A percentile compares a stretch with the other conserved stretches of the same genome.
These are phyloP conservation scores for Teleogryllus oceanicus DNA, from an alignment of 2,888 invertebrate species.

Conservation along the genomic window DNA sequence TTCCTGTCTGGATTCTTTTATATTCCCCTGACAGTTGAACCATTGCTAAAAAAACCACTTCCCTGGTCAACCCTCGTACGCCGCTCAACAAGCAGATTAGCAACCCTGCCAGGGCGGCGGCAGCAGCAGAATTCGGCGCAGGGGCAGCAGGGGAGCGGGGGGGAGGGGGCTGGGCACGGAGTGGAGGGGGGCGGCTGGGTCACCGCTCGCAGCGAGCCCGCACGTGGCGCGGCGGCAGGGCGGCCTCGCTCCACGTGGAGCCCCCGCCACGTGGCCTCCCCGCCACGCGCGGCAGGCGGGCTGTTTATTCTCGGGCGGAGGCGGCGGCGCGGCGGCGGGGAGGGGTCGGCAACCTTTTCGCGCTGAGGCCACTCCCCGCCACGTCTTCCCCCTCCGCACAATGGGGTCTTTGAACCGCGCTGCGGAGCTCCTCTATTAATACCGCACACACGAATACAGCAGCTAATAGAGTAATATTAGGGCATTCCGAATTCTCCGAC, in stretches of 20 bases:
- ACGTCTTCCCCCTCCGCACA: background rate
- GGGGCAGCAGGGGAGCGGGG: background rate
- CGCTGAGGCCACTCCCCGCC: background rate
- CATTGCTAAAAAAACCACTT: too few relatives aligned
- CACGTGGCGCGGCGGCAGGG: background rate
- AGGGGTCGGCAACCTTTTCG: conserved; percentile 1
- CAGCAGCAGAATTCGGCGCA: background rate
- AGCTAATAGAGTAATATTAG: too few relatives aligned
- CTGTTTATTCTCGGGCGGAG: background rate
- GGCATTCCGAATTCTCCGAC: too few relatives aligned
- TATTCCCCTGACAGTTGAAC: too few relatives aligned
- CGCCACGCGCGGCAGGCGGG: background rate
- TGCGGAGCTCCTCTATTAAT: too few relatives aligned
- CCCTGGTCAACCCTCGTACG: too few relatives aligned
- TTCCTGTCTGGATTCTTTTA: too few relatives aligned
- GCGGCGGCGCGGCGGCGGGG: background rate
- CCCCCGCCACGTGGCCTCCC: conserved; percentile 10
- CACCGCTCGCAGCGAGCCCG: background rate
- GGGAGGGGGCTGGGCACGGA: background rate
- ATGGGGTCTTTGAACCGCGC: background rate
- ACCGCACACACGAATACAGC: too few relatives aligned
- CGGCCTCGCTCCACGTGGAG: conserved; percentile 29
- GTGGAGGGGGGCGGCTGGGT: background rate
- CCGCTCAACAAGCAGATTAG: too few relatives aligned
- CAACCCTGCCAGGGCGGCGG: too few relatives aligned